These are phyloP conservation scores for Watsonalla cultraria DNA, from an alignment of 2,888 invertebrate species.

Conservation along the genomic window DNA sequence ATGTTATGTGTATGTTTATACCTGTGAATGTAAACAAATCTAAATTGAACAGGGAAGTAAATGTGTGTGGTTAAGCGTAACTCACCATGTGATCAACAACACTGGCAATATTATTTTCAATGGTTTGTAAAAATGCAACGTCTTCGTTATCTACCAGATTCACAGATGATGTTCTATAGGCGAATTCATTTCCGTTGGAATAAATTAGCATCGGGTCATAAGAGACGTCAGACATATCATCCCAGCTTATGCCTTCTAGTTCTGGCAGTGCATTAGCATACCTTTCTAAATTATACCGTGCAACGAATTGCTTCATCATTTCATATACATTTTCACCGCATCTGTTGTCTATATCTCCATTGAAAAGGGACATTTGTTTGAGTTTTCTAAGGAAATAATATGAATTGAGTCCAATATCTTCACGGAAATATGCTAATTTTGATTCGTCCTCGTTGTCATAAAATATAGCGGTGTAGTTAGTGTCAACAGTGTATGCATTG, in stretches of 20 bases:
- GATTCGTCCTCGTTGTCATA: constrained; percentile 71
- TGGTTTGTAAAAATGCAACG: constrained; percentile 42
- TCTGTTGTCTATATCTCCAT: constrained; percentile 60
- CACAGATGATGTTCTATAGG: constrained; percentile 67
- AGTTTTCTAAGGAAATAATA: constrained; percentile 80
- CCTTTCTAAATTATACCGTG: constrained; percentile 85
- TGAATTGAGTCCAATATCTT: constrained; percentile 83
- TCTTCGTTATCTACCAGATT: constrained; percentile 51
- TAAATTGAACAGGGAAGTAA: background rate
- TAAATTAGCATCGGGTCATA: constrained; percentile 81
- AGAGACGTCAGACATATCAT: constrained; percentile 62
- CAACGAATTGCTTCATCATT: constrained; percentile 82
- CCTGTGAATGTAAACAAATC: background rate
- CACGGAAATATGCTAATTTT: constrained; percentile 83
- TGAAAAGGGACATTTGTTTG: constrained; percentile 78
- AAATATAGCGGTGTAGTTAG: constrained; percentile 61
- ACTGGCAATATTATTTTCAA: constrained; percentile 51
- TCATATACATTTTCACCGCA: constrained; percentile 82
- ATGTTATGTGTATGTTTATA: constrained; percentile 2
- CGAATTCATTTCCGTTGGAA: constrained; percentile 81
- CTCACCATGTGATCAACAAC: constrained; percentile 57
- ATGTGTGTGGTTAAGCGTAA: constrained; percentile 1
- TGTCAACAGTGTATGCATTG: constrained; percentile 53
- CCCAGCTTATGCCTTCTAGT: constrained; percentile 75
- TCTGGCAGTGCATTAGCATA: constrained; percentile 81